phyloP scores from a whole-genome alignment of 2,888 invertebrate species.

The Pachliopta kotzebuea region DNA sequence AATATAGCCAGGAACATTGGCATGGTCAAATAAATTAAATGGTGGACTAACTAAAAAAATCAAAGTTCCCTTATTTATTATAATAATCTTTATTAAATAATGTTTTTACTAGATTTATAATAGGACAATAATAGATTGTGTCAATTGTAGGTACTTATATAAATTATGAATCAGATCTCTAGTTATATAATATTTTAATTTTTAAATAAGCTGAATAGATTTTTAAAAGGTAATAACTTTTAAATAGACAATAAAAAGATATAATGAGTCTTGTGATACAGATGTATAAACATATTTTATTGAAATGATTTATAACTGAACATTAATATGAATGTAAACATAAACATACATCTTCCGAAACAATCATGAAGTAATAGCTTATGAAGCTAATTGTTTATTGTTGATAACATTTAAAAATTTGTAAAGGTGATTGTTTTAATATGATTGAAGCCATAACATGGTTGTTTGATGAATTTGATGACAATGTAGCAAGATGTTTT shows the following conservation, averaged over 20 bases:
- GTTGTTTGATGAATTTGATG: background rate
- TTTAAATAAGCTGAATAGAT: conserved; percentile 11
- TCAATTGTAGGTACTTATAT: conserved; percentile 31
- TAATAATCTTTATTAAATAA: conserved; percentile 8
- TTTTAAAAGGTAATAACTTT: conserved; percentile 4
- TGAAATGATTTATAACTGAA: conserved; percentile 7
- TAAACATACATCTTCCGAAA: background rate
- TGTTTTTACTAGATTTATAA: conserved; percentile 18
- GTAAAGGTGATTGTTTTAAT: background rate
- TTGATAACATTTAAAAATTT: background rate
- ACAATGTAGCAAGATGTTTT: background rate
- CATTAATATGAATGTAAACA: conserved; percentile 15
- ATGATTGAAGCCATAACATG: background rate
- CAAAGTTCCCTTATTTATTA: conserved; percentile 8
- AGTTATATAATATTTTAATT: conserved; percentile 11
- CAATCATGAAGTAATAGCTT: background rate
- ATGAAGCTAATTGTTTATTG: background rate
- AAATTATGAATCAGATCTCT: conserved; percentile 29
- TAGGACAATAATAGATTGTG: conserved; percentile 16
- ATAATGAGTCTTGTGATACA: conserved; percentile 26
- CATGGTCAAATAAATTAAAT: conserved; percentile 57
- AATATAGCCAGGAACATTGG: conserved; percentile 68
- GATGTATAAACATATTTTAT: conserved; percentile 15
- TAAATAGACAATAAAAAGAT: conserved; percentile 17
- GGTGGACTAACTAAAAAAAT: background rate